Evolutionary conservation across 1,140 invertebrate species (phyloP), one percentile per base, ranked within the genome.

Genomic region (Drosophila ohnishii): DNA sequence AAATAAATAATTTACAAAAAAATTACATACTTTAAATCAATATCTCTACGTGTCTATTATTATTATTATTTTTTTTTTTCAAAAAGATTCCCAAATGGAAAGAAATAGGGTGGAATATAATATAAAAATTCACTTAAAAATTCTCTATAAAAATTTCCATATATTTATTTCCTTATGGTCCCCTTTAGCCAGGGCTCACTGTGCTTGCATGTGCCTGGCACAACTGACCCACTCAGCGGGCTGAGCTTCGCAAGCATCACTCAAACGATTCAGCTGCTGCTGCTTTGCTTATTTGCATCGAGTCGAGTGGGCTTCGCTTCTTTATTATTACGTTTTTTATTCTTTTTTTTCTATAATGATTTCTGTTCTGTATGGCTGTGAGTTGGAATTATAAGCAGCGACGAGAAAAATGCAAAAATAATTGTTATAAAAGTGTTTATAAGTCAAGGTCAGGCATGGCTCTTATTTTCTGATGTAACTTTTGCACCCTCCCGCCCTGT

Each of bases 401-500:
- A 22, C 51, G 51, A 70, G 53, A 71, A 71, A 71, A 48, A 70
- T 48, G 35, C 30, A 55, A 64, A 58, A 66, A 74, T 75, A 75
- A 76, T 75, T 76, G 74, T 75, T 75, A 75, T 76, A 76, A 72
- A 75, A 76, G 28, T 59, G 64, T 77, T 75, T 76, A 76, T 77
- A 76, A 77, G 72, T 76, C 73, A 77, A 76, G 75, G 75, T 77
- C 63, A 71, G 57, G 42, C 71, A 34, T 56, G 66, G 71, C 50
- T 37, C 59, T 64, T 71, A 44, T 72, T 55, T 35, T 45, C 59
- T 74, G 55, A 65, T 75, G 62, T 66, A 75, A 75, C 65, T 37
- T 30, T 30, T 56, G 11, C 19, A 25, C 5, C 37, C 32, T 37
- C 37, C n/a, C 35, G 7, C 19, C 37, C 34, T 16, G 11, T 59